Evolutionary conservation across 2,113 vertebrate genomes (phyloP).

Genomic region (Alouatta palliata): DNA sequence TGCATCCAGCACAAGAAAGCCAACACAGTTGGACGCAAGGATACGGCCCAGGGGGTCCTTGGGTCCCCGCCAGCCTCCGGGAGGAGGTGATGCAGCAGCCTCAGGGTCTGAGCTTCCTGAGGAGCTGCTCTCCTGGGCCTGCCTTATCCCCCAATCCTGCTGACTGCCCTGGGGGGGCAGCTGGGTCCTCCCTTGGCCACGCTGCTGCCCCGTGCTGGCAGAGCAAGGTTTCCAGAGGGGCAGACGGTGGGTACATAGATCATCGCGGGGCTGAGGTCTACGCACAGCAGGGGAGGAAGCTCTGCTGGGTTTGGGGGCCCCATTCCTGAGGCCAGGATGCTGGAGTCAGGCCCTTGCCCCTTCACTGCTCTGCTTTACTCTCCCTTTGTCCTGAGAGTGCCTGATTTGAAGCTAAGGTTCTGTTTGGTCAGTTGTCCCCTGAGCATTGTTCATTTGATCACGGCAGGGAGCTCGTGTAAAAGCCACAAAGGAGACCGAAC

Average conservation of each 20-base stretch:
- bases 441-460: not conserved
- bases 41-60: not conserved
- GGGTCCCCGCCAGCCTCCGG: not conserved
- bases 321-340: not conserved
- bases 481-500: not conserved
- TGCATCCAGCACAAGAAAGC: rapidly evolving
- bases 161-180: not conserved
- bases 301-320: not conserved
- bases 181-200: not conserved
- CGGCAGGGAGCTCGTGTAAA: not conserved
- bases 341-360: too few relatives aligned
- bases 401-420: not conserved
- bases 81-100: not conserved
- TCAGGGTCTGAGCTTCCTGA: not conserved
- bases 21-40: not conserved
- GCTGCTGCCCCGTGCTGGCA: not conserved
- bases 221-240: not conserved
- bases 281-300: not conserved
- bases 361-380: not conserved
- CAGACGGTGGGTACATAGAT: not conserved
- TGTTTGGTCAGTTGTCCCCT: not conserved
- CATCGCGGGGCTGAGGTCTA: not conserved
- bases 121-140: not conserved
- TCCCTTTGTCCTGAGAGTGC: not conserved
- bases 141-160: not conserved